Evolutionary conservation across 2,797 vertebrate genomes (phyloP), one percentile per base, ranked within the genome.

Genomic region (Tiaroga cobitis): DNA sequence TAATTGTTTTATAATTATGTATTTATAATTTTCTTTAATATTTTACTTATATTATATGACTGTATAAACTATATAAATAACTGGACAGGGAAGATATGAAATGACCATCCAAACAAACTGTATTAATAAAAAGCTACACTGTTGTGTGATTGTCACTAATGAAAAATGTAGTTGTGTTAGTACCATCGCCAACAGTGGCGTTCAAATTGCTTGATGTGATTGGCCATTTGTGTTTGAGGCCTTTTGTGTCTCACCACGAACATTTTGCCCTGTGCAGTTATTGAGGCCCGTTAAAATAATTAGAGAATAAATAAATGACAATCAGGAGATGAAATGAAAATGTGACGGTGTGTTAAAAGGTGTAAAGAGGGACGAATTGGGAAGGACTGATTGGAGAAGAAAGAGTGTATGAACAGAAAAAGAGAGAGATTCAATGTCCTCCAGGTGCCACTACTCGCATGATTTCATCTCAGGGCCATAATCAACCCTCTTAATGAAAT

Each of bases 401-500:
- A 77, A 75, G 15, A 29, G 34, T 29, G 3, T 21, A 75, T 76
- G 83, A 82, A 83, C 85, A 75, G 85, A 81, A 89, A 18, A 67
- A 3, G 43, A 59, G 32, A 2, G 78, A 54, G 85, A 82, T 86
- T 92, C 93, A 95, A 95, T 94, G 95, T 93, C 94, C 95, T 96
- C 95, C 96, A 98, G 97, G 97, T 97, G 96, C 95, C 93, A 96
- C 92, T 91, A 94, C 93, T 93, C 92, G 95, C 95, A 93, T 95
- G 96, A 97, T 97, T 97, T 97, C 96, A 96, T 96, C 96, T 95
- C 93, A 95, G 96, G 96, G 95, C 97, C 94, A 96, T 97, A 97
- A 98, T 98, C 97, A 98, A 93, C 96, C 95, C 95, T 95, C 95
- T 96, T 98, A 98, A 98, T 97, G 97, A 97, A 98, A 98, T 96